Evolutionary conservation across 1,140 invertebrate genomes (phyloP).

Genomic region (Nasonia giraulti): DNA sequence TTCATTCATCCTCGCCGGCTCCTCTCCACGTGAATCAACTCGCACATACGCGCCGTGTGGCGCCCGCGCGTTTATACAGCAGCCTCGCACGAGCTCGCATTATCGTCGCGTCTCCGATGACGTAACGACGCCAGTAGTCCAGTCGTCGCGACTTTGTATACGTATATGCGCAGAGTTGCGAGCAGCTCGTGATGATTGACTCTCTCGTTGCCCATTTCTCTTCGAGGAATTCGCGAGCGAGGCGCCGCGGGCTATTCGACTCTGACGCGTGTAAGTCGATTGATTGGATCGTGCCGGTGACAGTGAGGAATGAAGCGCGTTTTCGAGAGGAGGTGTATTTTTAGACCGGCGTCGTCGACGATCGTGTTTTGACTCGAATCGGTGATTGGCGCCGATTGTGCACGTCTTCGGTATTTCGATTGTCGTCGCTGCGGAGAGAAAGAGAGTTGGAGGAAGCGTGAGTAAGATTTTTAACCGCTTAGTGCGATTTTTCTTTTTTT

Average conservation of each 20-base stretch:
- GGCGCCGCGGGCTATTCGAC: too few species aligned
- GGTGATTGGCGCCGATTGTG: neutral
- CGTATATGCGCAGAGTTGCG: too few species aligned
- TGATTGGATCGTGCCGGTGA: neutral
- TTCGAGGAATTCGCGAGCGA: neutral
- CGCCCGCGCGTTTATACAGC: neutral
- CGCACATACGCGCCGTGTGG: too few species aligned
- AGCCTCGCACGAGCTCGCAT: neutral
- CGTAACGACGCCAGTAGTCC: neutral
- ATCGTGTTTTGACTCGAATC: neutral
- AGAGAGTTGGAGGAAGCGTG: neutral
- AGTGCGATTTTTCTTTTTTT: too few species aligned
- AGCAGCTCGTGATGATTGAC: neutral
- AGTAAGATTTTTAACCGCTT: neutral
- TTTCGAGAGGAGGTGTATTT: neutral
- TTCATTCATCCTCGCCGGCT: too few species aligned
- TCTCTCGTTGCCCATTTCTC: neutral
- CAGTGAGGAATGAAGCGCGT: neutral
- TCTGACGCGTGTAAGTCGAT: neutral
- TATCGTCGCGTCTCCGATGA: conserved; percentile 6
- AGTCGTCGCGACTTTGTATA: too few species aligned
- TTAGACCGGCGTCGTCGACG: neutral
- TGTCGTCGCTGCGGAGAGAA: neutral
- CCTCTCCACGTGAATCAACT: neutral
- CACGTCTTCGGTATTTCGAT: neutral